Evolutionary conservation across 2,888 invertebrate species (phyloP).

Genomic region (Melanostoma scalare): DNA sequence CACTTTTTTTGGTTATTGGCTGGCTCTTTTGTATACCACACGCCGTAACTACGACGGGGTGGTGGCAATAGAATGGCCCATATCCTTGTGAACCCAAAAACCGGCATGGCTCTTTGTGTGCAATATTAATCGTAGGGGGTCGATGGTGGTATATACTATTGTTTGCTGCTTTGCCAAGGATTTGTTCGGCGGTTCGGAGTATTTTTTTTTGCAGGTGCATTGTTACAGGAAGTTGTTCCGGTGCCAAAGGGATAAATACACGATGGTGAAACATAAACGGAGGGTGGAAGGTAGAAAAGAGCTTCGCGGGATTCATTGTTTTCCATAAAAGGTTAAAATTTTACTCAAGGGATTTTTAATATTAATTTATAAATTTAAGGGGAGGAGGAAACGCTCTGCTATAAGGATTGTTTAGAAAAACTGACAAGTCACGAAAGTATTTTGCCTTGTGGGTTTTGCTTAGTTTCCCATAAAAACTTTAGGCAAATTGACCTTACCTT

Average conservation of each 20-base stretch:
- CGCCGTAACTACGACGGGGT: neutral
- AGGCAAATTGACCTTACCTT: too few species aligned
- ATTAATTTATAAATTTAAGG: constrained; percentile 27
- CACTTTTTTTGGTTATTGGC: constrained; percentile 43
- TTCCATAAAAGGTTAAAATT: constrained; percentile 55
- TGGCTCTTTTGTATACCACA: constrained; percentile 54
- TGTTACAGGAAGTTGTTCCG: constrained; percentile 68
- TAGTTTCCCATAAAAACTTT: too few species aligned
- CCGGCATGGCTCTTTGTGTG: constrained; percentile 57
- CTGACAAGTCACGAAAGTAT: constrained; percentile 60
- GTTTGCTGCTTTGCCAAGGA: constrained; percentile 68
- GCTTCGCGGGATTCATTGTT: constrained; percentile 55
- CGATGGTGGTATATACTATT: constrained; percentile 43
- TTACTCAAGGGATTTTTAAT: constrained; percentile 31
- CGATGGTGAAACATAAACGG: constrained; percentile 22
- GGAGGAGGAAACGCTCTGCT: constrained; percentile 5
- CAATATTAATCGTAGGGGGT: constrained; percentile 59
- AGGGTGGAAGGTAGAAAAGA: constrained; percentile 2
- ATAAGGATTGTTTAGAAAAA: constrained; percentile 22
- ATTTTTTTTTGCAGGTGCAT: constrained; percentile 59
- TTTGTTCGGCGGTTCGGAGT: constrained; percentile 60
- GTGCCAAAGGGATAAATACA: constrained; percentile 69
- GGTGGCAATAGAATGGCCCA: constrained; percentile 34
- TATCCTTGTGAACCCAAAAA: constrained; percentile 50
- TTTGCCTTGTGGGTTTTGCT: neutral